A percentile compares a stretch with the other conserved stretches of the same genome.
Evolutionary conservation across 2,888 invertebrate species (phyloP).

Genomic region (Leistus spinibarbis): DNA sequence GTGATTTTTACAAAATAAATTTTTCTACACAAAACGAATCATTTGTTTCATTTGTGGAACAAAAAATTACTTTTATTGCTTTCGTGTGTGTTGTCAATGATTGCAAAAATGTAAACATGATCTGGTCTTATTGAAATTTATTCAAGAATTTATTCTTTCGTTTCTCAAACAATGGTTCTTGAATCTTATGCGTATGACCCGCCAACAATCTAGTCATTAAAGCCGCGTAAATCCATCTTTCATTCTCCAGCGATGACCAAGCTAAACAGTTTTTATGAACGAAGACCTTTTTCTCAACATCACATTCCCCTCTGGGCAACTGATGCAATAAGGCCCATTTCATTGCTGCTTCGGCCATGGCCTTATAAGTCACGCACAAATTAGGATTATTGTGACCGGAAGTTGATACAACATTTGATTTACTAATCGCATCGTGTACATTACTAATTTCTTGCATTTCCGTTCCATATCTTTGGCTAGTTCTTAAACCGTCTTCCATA

Average conservation of each 20-base stretch:
- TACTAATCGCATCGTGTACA: conserved; percentile 1
- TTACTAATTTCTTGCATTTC: conserved; percentile 32
- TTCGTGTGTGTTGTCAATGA: too few relatives aligned
- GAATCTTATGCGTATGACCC: conserved; percentile 29
- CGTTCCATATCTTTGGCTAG: conserved; percentile 20
- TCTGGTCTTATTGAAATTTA: too few relatives aligned
- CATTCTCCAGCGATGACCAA: conserved; percentile 38
- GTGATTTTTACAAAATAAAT: conserved; percentile 35
- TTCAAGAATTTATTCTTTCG: too few relatives aligned
- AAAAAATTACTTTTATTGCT: not conserved
- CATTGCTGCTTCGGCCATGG: conserved; percentile 35
- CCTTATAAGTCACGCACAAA: conserved; percentile 15
- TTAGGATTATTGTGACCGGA: conserved; percentile 12
- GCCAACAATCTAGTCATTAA: conserved; percentile 29
- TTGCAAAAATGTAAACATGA: too few relatives aligned
- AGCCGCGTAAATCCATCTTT: conserved; percentile 41
- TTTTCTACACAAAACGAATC: conserved; percentile 13
- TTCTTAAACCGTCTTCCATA: conserved; percentile 12
- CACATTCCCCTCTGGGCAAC: conserved; percentile 26
- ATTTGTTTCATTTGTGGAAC: not conserved
- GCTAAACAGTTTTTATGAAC: conserved; percentile 37
- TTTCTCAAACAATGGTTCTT: conserved; percentile 35
- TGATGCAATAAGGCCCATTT: conserved; percentile 40
- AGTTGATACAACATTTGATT: conserved; percentile 34
- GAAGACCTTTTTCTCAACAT: conserved; percentile 35